phyloP scores from a whole-genome alignment of 2,888 invertebrate species.

The Leptarthrus brevirostris region DNA sequence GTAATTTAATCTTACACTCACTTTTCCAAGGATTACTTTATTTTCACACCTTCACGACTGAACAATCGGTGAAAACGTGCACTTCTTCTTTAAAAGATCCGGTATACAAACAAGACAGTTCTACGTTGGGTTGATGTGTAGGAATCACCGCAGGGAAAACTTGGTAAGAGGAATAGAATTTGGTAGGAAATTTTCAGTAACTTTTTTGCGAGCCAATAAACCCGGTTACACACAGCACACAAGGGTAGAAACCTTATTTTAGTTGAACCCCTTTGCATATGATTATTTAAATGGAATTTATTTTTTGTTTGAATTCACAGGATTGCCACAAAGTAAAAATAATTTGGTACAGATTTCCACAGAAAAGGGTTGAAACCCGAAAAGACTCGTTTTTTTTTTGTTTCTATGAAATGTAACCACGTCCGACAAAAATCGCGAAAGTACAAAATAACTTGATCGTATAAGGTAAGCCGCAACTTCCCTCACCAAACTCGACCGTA shows the following conservation, averaged over 20 bases:
- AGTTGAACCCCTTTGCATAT: slow-evolving; percentile 6
- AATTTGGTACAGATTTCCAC: background rate
- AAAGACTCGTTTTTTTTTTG: background rate
- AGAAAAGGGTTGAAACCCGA: slow-evolving; percentile 1
- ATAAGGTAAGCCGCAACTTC: background rate
- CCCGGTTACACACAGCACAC: background rate
- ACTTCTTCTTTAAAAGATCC: background rate
- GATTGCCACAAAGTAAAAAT: background rate
- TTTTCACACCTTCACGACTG: background rate
- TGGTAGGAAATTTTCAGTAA: background rate
- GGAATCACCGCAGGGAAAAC: slow-evolving; percentile 23
- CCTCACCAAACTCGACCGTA: background rate
- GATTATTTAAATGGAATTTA: slow-evolving; percentile 34
- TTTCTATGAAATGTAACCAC: background rate
- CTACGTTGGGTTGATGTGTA: background rate
- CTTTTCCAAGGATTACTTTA: background rate
- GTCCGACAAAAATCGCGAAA: background rate
- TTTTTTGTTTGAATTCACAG: background rate
- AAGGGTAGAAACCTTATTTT: slow-evolving; percentile 8
- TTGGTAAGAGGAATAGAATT: background rate
- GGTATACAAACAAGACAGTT: slow-evolving; percentile 8
- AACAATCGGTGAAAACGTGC: slow-evolving; percentile 1
- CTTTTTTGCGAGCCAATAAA: background rate
- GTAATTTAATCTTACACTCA: background rate
- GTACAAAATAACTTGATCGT: slow-evolving; percentile 19